phyloP scores from a whole-genome alignment of 2,888 invertebrate genomes.

The Acheta domesticus region DNA sequence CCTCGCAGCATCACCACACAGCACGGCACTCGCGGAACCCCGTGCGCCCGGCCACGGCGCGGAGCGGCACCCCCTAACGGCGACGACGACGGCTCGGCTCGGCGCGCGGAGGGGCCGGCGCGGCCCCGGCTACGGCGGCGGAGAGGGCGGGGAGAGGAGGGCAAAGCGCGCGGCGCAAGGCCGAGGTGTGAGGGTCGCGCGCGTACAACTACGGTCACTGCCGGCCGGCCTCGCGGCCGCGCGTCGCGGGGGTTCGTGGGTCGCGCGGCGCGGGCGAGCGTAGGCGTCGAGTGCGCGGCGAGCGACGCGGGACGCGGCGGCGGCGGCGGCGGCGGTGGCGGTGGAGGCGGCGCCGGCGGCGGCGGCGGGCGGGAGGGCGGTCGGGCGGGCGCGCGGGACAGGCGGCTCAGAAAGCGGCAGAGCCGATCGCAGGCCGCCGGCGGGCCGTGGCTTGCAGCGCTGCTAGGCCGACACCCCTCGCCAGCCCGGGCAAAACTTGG shows the following conservation, averaged over 20 bases:
- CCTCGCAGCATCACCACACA: neutral
- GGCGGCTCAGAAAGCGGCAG: neutral
- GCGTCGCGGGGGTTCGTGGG: neutral
- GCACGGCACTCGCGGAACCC: slow-evolving; percentile 11
- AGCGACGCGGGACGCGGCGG: neutral
- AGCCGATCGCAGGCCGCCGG: neutral
- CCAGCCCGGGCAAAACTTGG: slow-evolving; percentile 29
- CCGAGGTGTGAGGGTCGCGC: neutral
- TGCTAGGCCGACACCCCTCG: neutral
- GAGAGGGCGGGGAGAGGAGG: neutral
- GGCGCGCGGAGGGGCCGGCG: neutral
- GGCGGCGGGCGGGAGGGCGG: neutral
- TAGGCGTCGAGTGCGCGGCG: neutral
- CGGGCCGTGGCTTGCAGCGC: neutral
- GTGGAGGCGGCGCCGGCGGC: neutral
- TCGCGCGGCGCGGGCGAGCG: neutral
- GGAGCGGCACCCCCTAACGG: neutral
- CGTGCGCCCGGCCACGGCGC: neutral
- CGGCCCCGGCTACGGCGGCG: neutral
- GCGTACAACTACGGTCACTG: neutral
- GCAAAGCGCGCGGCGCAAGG: neutral
- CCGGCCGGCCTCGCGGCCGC: neutral
- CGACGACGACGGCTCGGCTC: neutral
- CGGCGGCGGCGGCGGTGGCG: neutral
- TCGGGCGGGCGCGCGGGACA: neutral